Evolutionary conservation across 2,888 invertebrate species (phyloP).

Genomic region (Cremastinae sp.): DNA sequence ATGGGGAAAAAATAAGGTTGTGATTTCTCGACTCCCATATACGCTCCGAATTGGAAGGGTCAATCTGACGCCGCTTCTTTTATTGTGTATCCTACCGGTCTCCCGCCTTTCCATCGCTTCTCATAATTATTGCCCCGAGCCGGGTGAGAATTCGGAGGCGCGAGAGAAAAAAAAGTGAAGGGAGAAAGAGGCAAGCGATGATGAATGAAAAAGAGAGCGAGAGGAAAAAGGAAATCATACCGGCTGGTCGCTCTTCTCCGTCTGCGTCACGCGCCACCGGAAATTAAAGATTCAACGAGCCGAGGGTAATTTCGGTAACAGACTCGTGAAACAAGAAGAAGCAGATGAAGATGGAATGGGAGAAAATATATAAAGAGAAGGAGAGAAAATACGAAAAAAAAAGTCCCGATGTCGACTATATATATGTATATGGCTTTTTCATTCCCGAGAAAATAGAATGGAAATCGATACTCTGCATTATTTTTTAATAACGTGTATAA

Average conservation of each 20-base stretch:
- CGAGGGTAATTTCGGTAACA: slow-evolving; percentile 73
- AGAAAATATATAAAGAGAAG: slow-evolving; percentile 20
- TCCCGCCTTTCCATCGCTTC: slow-evolving; percentile 11
- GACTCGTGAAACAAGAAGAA: slow-evolving; percentile 67
- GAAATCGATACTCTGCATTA: slow-evolving; percentile 72
- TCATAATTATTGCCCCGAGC: slow-evolving; percentile 35
- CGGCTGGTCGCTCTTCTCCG: slow-evolving; percentile 57
- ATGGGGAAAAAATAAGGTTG: too few species aligned
- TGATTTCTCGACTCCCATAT: background rate
- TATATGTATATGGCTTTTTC: background rate
- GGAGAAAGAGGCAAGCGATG: slow-evolving; percentile 24
- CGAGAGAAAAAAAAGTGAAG: slow-evolving; percentile 12
- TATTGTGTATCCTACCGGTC: too few species aligned
- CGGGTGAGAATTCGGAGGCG: slow-evolving; percentile 11
- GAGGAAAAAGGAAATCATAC: slow-evolving; percentile 56
- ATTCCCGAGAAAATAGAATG: slow-evolving; percentile 66
- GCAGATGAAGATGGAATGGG: slow-evolving; percentile 42
- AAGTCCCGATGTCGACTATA: slow-evolving; percentile 14
- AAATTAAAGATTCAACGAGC: slow-evolving; percentile 78
- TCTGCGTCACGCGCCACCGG: slow-evolving; percentile 67
- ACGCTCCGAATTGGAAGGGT: slow-evolving; percentile 42
- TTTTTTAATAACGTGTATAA: too few species aligned
- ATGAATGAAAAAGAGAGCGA: slow-evolving; percentile 26
- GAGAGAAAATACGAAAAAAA: slow-evolving; percentile 18
- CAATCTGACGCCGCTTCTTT: slow-evolving; percentile 11